Conservation (phyloP, 2,888 invertebrate species). For the Parochlus steinenii region DNA sequence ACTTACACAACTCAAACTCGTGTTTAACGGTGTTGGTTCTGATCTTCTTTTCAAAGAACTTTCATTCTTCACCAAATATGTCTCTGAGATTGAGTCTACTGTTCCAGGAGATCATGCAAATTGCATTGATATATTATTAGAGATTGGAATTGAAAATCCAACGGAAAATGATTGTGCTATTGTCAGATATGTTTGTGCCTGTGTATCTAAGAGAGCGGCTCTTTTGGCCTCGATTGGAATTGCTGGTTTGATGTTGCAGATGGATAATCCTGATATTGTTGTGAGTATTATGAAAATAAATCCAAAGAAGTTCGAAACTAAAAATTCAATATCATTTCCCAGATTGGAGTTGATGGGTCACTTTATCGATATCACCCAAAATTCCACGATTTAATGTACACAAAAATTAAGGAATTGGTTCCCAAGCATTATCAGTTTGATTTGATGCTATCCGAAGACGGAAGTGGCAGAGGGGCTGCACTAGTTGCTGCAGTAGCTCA, state of each 20-base stretch:
- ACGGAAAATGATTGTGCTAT: slow-evolving; percentile 72
- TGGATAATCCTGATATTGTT: slow-evolving; percentile 61
- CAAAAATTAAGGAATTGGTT: slow-evolving; percentile 56
- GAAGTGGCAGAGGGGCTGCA: slow-evolving; percentile 80
- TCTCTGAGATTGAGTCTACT: slow-evolving; percentile 79
- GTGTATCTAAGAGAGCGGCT: slow-evolving; percentile 75
- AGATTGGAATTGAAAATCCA: slow-evolving; percentile 59
- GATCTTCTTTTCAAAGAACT: slow-evolving; percentile 52
- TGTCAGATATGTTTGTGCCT: slow-evolving; percentile 72
- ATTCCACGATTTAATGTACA: slow-evolving; percentile 79
- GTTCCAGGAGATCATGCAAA: slow-evolving; percentile 48
- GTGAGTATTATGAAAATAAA: slow-evolving; percentile 30
- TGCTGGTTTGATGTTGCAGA: slow-evolving; percentile 68
- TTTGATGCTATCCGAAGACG: slow-evolving; percentile 57
- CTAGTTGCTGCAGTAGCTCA: slow-evolving; percentile 76
- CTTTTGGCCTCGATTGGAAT: slow-evolving; percentile 73
- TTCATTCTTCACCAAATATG: slow-evolving; percentile 81
- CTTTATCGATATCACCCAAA: slow-evolving; percentile 89
- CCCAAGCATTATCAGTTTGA: slow-evolving; percentile 48
- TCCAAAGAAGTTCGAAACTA: not conserved
- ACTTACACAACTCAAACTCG: slow-evolving; percentile 50
- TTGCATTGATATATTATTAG: slow-evolving; percentile 61
- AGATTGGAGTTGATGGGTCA: slow-evolving; percentile 70
- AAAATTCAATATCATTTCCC: not conserved
- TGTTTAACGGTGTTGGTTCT: slow-evolving; percentile 65